A percentile compares a stretch with the other conserved stretches of the same genome.
phyloP scores from a whole-genome alignment of 2,888 invertebrate species.

The Acanthococcus lagerstroemiae region DNA sequence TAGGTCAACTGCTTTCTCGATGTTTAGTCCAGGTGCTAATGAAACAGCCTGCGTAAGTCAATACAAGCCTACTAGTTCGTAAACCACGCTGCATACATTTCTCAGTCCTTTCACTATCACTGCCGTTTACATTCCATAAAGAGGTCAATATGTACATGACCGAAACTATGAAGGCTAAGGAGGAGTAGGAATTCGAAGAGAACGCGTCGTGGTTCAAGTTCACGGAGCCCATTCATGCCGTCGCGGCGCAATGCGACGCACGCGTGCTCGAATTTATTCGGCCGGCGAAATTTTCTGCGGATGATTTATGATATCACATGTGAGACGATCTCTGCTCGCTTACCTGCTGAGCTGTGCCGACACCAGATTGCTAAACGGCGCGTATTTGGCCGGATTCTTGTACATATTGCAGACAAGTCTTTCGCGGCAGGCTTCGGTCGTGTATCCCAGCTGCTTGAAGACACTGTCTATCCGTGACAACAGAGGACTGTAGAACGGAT shows the following conservation, averaged over 20 bases:
- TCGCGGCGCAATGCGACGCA: too few species aligned
- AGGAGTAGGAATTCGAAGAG: not conserved
- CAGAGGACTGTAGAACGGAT: slow-evolving; percentile 76
- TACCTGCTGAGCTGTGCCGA: slow-evolving; percentile 83
- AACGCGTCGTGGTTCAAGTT: too few species aligned
- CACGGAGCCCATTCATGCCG: too few species aligned
- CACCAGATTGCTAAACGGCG: slow-evolving; percentile 76
- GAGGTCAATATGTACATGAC: slow-evolving; percentile 24
- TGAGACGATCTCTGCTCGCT: slow-evolving; percentile 38
- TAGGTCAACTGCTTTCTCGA: slow-evolving; percentile 22
- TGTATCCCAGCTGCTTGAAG: slow-evolving; percentile 57
- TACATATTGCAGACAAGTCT: slow-evolving; percentile 75
- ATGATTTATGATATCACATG: too few species aligned
- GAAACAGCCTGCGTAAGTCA: slow-evolving; percentile 18
- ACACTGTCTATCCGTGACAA: slow-evolving; percentile 67
- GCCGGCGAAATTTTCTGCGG: too few species aligned
- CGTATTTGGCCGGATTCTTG: slow-evolving; percentile 67
- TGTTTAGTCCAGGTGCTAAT: slow-evolving; percentile 15
- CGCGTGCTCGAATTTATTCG: too few species aligned
- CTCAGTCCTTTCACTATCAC: slow-evolving; percentile 23
- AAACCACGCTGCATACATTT: slow-evolving; percentile 21
- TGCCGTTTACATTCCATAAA: slow-evolving; percentile 16
- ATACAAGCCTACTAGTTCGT: slow-evolving; percentile 14
- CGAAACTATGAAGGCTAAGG: slow-evolving; percentile 19
- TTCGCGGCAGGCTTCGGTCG: slow-evolving; percentile 63